These are phyloP conservation scores for Planococcus citri DNA, from an alignment of 1,140 invertebrate genomes.

Conservation along the genomic window DNA sequence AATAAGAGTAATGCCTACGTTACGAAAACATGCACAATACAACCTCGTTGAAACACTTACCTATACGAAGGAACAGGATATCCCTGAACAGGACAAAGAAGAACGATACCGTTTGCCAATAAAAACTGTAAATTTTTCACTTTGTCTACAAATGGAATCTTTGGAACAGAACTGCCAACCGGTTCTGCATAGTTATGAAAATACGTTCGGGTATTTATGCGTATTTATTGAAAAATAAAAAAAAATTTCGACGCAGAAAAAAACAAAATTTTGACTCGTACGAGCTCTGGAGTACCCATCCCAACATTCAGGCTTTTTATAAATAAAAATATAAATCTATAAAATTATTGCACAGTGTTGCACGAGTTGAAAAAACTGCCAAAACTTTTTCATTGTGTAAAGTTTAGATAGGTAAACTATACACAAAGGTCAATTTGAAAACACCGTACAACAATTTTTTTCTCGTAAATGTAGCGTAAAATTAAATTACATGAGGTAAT, in stretches of 20 bases:
- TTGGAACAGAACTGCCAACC: slow-evolving; percentile 32
- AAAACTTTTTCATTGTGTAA: not conserved
- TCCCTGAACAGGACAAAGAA: slow-evolving; percentile 50
- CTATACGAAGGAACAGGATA: slow-evolving; percentile 47
- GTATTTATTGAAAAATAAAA: not conserved
- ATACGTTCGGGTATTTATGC: not conserved
- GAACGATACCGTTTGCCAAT: slow-evolving; percentile 33
- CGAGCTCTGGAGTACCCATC: slow-evolving; percentile 63
- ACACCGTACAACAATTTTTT: not conserved
- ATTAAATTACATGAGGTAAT: not conserved
- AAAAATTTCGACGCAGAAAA: not conserved
- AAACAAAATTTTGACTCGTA: slow-evolving; percentile 16
- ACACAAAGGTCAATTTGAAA: not conserved
- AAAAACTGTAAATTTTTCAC: slow-evolving; percentile 36
- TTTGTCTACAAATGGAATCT: slow-evolving; percentile 47
- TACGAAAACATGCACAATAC: not conserved
- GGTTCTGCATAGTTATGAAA: slow-evolving; percentile 30
- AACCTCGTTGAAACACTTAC: slow-evolving; percentile 30
- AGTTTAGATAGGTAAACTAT: too few relatives aligned
- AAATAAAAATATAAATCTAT: not conserved
- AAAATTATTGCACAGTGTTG: slow-evolving; percentile 28
- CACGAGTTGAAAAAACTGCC: not conserved
- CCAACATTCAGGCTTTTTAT: slow-evolving; percentile 79
- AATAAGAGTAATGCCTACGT: too few relatives aligned
- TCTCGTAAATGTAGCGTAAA: not conserved